Conservation (phyloP, 1,140 invertebrate genomes). For the Camponotus floridanus region DNA sequence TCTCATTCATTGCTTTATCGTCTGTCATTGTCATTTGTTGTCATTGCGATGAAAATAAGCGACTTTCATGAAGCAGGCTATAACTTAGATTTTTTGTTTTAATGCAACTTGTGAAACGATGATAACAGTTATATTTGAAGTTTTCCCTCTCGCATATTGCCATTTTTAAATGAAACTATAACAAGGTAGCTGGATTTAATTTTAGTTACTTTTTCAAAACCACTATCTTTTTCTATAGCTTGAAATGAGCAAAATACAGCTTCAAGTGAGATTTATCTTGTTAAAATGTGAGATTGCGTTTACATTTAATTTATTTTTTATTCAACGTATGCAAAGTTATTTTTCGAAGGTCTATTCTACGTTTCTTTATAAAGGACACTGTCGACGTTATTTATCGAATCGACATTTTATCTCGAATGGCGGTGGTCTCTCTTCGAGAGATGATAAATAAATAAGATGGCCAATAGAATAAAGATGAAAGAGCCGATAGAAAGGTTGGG, state of each 20-base stretch:
- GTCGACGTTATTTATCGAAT: background rate
- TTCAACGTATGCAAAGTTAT: background rate
- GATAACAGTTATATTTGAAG: background rate
- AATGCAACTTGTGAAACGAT: background rate
- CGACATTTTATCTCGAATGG: conserved; percentile 1
- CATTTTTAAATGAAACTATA: background rate
- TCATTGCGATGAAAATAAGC: background rate
- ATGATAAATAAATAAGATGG: conserved; percentile 21
- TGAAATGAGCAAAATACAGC: background rate
- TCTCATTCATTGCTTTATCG: conserved; percentile 21
- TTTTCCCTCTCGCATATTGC: background rate
- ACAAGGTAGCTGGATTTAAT: conserved; percentile 1
- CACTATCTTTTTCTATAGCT: background rate
- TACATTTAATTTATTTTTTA: conserved; percentile 12
- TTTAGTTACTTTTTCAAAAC: conserved; percentile 12
- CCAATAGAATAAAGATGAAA: conserved; percentile 8
- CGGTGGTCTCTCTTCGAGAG: background rate
- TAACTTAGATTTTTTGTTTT: background rate
- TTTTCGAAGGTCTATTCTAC: background rate
- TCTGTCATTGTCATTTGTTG: conserved; percentile 2
- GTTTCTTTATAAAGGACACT: background rate
- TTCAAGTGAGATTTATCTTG: background rate
- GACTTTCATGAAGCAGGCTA: background rate
- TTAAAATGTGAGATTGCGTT: background rate
- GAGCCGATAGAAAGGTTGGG: background rate